Evolutionary conservation across 2,113 vertebrate genomes (phyloP), one percentile per base, ranked within the genome.

Genomic region (Polypterus bichir): DNA sequence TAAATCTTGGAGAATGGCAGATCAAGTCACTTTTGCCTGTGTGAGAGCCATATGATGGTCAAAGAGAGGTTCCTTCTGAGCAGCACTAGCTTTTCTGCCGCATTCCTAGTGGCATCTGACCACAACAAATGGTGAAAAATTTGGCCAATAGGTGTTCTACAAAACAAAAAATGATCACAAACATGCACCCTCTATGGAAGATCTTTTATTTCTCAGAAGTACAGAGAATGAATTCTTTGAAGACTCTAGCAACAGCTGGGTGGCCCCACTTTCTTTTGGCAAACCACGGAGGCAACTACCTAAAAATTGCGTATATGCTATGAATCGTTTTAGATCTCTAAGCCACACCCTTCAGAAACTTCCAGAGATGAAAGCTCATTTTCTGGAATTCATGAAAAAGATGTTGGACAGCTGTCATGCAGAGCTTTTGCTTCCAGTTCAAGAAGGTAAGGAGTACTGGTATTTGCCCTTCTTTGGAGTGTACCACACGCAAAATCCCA

Each of bases 361-460:
- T 8, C 51, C 51, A 52, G 51, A 52, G 10, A 52, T 52, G 51
- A 52, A 52, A 52, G 51, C 7, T 52, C 51, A 52, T 10, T 52
- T 52, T 52, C 7, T 4, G 7, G 51, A 52, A 10, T 52, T 52
- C 51, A 52, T 52, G 51, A 7, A 52, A 10, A 52, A 52, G 51
- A 52, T 52, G 10, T 10, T 52, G 7, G 51, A 3, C 10, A 52
- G 10, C 51, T 10, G 10, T 7, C 51, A 52, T 52, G 51, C 51
- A 52, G 51, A 52, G 51, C 51, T 52, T 44, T 4, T 9, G 45
- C 57, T 7, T 44, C 8, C 27, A 4, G 7, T 47, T 27, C 27
- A 61, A 48, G 60, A 61, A 3, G 60, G 60, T 11, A 44, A 61
- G 49, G 60, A 49, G 46, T 61, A 48, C 44, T 61, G 60, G 60